Evolutionary conservation across 2,888 invertebrate genomes (phyloP), one percentile per base, ranked within the genome.

Genomic region (Andrena hattorfiana): DNA sequence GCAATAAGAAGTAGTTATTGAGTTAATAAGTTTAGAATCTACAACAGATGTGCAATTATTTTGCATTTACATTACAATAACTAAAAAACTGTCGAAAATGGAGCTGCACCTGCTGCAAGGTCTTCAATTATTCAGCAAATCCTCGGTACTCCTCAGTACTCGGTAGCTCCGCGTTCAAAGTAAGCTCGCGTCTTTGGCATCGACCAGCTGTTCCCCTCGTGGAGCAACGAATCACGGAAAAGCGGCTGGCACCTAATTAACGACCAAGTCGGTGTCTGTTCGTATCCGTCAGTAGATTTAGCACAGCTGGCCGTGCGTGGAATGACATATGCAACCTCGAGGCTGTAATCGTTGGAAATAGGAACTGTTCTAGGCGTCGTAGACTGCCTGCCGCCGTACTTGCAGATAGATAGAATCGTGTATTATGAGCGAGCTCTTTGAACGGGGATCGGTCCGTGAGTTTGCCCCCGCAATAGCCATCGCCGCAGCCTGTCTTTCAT

Each of bases 341-440:
- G 77, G 26, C 63, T 60, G 75, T 76, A 70, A 82, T 76, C 75
- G 72, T 82, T 84, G 59, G 74, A 82, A 84, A 84, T 81, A 84
- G 77, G 75, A 83, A 59, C 76, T 81, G 69, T 66, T 77, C 77
- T 77, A 73, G 70, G 68, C 83, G 70, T 70, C 78, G 83, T 86
- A 87, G 87, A 87, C 84, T 81, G 87, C 76, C 51, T 86, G 86
- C 83, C 85, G 87, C 87, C 87, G 77, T 63, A 68, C 28, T 68
- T 77, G 49, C 60, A 49, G 67, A 85, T 80, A 80, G 49, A 68
- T 74, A 48, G 82, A 70, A 76, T 77, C 73, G 59, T 35, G 20
- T 30, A 69, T 74, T 64, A 70, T 62, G 28, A 59, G 26, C 67
- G 28, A 32, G 48, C 72, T 69, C 69, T 73, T 48, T 48, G 56